A percentile compares a stretch with the other conserved stretches of the same genome.
Conservation (phyloP, 2,113 vertebrate genomes). For the Procavia capensis region DNA sequence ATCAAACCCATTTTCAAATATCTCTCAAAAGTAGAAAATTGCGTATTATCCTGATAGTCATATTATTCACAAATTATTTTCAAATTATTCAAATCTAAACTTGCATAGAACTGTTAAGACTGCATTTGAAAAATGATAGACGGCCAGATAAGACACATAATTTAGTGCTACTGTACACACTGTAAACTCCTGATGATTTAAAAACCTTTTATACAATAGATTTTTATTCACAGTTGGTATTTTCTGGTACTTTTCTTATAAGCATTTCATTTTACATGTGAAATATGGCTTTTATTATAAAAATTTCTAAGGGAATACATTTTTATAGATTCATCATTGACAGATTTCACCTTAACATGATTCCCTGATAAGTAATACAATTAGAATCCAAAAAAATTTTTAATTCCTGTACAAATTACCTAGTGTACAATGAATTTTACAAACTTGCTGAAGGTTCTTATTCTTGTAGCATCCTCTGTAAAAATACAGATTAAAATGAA, state of each 20-base stretch:
- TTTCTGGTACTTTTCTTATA: constrained; percentile 37
- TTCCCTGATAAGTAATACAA: constrained; percentile 73
- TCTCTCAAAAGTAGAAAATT: constrained; percentile 15
- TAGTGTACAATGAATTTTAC: not conserved
- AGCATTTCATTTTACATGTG: constrained; percentile 39
- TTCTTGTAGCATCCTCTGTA: not conserved
- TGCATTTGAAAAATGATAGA: constrained; percentile 21
- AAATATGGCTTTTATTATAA: constrained; percentile 77
- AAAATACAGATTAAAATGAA: constrained; percentile 10
- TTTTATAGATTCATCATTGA: constrained; percentile 49
- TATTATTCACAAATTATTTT: not conserved
- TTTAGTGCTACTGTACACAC: not conserved
- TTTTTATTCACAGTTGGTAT: constrained; percentile 43
- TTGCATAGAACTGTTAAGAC: constrained; percentile 52
- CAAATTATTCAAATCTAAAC: constrained; percentile 22
- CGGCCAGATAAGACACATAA: not conserved
- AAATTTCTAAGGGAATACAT: constrained; percentile 32
- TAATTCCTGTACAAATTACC: constrained; percentile 43
- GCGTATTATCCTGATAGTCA: not conserved
- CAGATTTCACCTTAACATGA: constrained; percentile 9
- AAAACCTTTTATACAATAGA: constrained; percentile 51
- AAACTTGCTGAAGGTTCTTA: constrained; percentile 26
- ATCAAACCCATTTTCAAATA: constrained; percentile 37
- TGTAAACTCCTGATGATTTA: not conserved
- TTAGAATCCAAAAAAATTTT: constrained; percentile 72